Conservation (phyloP, 2,888 invertebrate species). For the Chloromyia formosa region DNA sequence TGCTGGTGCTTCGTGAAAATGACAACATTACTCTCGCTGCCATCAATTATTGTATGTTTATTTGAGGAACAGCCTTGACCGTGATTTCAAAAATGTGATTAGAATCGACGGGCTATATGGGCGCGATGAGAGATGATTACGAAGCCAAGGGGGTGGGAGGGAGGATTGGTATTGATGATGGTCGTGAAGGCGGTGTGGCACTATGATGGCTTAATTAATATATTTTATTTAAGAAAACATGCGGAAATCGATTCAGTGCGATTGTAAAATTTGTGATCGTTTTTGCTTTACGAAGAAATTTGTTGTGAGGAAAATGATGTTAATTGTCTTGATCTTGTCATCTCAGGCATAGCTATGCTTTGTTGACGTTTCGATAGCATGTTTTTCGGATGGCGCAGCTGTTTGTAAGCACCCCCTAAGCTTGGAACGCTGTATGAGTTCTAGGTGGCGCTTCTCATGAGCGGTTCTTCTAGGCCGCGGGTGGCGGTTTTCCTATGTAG, state of each 20-base stretch:
- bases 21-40: neutral
- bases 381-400: too few relatives aligned
- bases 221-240: too few relatives aligned
- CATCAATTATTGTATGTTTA: slow-evolving; percentile 42
- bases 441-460: too few relatives aligned
- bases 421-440: too few relatives aligned
- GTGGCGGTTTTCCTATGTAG: too few relatives aligned
- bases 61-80: slow-evolving; percentile 43
- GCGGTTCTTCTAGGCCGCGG: too few relatives aligned
- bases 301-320: neutral
- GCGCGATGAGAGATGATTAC: neutral
- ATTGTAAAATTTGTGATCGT: neutral
- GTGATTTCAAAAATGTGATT: slow-evolving; percentile 34
- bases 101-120: slow-evolving; percentile 18
- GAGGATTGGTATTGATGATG: neutral
- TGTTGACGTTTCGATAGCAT: too few relatives aligned
- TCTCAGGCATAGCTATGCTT: too few relatives aligned
- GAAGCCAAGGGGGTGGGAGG: too few relatives aligned
- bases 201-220: neutral
- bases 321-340: too few relatives aligned
- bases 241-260: slow-evolving; percentile 13
- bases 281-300: neutral
- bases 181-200: neutral
- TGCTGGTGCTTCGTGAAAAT: slow-evolving; percentile 23
- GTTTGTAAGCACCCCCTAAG: too few relatives aligned